Conservation (phyloP, 2,888 invertebrate genomes). For the Blastobasis adustella region DNA sequence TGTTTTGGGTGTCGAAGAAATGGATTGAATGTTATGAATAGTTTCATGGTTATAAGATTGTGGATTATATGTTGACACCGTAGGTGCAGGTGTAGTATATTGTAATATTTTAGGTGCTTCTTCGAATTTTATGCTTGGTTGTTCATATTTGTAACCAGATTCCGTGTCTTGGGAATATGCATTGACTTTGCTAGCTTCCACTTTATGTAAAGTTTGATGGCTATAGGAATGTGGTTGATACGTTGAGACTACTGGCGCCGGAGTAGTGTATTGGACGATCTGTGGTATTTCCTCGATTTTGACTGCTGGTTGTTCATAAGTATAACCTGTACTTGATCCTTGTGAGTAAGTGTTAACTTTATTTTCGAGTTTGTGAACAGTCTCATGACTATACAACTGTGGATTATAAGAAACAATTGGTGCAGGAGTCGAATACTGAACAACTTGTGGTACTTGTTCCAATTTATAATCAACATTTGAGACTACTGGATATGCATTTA, state of each 20-base stretch:
- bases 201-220: conserved; percentile 49
- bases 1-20: conserved; percentile 39
- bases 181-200: conserved; percentile 39
- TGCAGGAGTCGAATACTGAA: too few species aligned
- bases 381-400: too few species aligned
- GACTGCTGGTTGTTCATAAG: conserved; percentile 33
- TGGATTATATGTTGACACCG: conserved; percentile 42
- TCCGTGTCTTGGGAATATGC: conserved; percentile 22
- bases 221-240: conserved; percentile 46
- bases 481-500: too few species aligned
- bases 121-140: conserved; percentile 36
- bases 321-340: conserved; percentile 27
- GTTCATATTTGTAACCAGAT: conserved; percentile 42
- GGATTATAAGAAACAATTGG: too few species aligned
- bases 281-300: conserved; percentile 43
- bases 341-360: too few species aligned
- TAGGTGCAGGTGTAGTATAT: conserved; percentile 38
- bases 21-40: conserved; percentile 45
- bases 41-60: conserved; percentile 52
- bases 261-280: conserved; percentile 33
- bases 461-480: too few species aligned
- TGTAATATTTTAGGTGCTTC: conserved; percentile 39
- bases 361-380: too few species aligned
- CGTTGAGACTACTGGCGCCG: conserved; percentile 23
- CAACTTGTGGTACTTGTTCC: too few species aligned